These are phyloP conservation scores for Drosophila demipolita DNA, from an alignment of 2,888 invertebrate species.

Conservation along the genomic window DNA sequence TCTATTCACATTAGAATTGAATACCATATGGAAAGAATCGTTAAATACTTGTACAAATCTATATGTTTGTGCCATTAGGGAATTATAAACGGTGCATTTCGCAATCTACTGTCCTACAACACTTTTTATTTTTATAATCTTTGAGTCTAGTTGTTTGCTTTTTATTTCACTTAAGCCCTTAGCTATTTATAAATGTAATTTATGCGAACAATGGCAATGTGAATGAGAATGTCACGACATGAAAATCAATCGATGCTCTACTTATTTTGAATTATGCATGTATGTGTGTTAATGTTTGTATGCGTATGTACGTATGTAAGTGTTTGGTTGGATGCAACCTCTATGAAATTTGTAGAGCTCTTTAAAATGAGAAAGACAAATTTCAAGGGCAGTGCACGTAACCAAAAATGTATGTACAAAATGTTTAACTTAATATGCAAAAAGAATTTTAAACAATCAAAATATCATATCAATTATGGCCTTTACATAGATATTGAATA, in stretches of 20 bases:
- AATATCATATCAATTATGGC: background rate
- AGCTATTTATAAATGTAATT: constrained; percentile 17
- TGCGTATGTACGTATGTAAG: constrained; percentile 35
- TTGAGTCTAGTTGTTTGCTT: background rate
- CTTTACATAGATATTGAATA: background rate
- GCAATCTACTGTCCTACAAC: constrained; percentile 20
- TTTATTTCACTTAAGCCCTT: background rate
- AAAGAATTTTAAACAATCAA: constrained; percentile 2
- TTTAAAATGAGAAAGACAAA: constrained; percentile 37
- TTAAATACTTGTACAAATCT: background rate
- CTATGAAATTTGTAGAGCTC: constrained; percentile 36
- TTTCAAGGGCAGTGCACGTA: constrained; percentile 41
- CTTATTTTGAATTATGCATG: constrained; percentile 18
- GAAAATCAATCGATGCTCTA: constrained; percentile 23
- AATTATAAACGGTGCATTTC: constrained; percentile 10
- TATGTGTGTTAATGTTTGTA: constrained; percentile 32
- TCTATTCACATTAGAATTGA: background rate
- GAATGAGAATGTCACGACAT: constrained; percentile 13
- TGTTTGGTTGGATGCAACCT: constrained; percentile 28
- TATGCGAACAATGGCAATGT: constrained; percentile 1
- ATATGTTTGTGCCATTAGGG: constrained; percentile 13
- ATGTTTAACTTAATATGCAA: constrained; percentile 34
- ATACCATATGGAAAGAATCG: background rate
- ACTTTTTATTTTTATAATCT: background rate
- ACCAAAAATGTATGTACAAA: constrained; percentile 72